These are phyloP conservation scores for Pelusios castaneus DNA, from an alignment of 2,113 vertebrate species.

Conservation along the genomic window DNA sequence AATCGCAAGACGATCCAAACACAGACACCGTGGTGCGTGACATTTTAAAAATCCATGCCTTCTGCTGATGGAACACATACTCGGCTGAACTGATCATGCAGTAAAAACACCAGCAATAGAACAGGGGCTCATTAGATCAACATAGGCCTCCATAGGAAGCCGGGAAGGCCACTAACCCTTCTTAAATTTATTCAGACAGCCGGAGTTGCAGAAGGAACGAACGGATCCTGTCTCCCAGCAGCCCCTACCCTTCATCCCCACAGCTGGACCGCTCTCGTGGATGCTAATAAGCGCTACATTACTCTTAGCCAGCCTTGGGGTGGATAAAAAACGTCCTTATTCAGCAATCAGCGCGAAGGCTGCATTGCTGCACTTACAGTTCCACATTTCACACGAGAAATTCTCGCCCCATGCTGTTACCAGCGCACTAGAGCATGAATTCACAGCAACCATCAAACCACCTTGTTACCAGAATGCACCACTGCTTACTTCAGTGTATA, in stretches of 20 bases:
- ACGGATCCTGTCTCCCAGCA: conserved; percentile 91
- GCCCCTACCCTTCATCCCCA: conserved; percentile 93
- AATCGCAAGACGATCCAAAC: neutral
- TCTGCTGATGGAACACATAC: conserved; percentile 8
- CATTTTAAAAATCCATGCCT: conserved; percentile 19
- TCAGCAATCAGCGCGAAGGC: conserved; percentile 52
- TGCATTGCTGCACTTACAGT: conserved; percentile 12
- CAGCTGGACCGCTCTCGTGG: conserved; percentile 65
- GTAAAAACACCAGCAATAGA: neutral
- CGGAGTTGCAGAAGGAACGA: conserved; percentile 91
- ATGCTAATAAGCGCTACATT: conserved; percentile 75
- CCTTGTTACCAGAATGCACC: conserved; percentile 82
- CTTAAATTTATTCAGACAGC: conserved; percentile 92
- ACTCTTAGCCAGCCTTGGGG: neutral
- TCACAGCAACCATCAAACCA: conserved; percentile 71
- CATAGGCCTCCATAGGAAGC: conserved; percentile 11
- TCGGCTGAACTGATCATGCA: conserved; percentile 46
- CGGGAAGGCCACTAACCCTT: conserved; percentile 87
- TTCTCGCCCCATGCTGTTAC: conserved; percentile 76
- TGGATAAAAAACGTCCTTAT: conserved; percentile 47
- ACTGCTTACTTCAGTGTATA: conserved; percentile 58
- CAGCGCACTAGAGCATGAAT: conserved; percentile 73
- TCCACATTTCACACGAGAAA: conserved; percentile 53
- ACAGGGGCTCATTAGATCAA: neutral
- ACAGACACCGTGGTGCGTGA: neutral